Evolutionary conservation across 2,797 vertebrate genomes (phyloP), one percentile per base, ranked within the genome.

Genomic region (Sandelia bainsii): DNA sequence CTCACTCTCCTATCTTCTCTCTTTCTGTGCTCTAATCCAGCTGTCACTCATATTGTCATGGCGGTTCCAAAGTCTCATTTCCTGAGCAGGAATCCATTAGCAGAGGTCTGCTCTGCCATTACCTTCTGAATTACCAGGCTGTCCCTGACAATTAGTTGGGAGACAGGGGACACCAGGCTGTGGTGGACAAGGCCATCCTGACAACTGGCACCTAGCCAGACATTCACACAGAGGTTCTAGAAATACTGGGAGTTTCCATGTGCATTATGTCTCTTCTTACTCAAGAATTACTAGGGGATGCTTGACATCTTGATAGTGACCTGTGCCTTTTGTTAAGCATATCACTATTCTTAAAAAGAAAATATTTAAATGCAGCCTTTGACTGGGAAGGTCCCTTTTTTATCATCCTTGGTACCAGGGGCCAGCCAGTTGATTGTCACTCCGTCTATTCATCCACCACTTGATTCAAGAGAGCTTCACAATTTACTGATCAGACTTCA

Each of bases 41-140:
- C 85, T 91, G 90, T 90, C 88, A 87, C 20, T 92, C 91, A 91
- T 80, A 53, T 79, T 88, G 86, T 90, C 87, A 83, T 34, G 32
- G n/a, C 12, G 69, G 56, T 75, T 78, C 84, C 79, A 84, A 70
- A 87, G 81, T 87, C 87, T 89, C 87, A 90, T 91, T 91, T 90
- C 86, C 85, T 67, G 84, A 74, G 74, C 77, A 86, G 85, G 76
- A 87, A 87, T 87, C 84, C 86, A 92, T 92, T 90, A 90, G 75
- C 75, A 72, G 75, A 78, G 86, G 74, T 70, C 82, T 77, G 85
- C 81, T 84, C 70, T 48, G 58, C 91, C 74, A 86, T 91, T 81
- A 90, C 89, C 84, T 87, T 80, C 69, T 17, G 67, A 84, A 92
- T 90, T 89, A 89, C 80, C 80, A 66, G 72, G 60, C 86, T 87